These are phyloP conservation scores for Oncorhynchus kisutch DNA, from an alignment of 2,113 vertebrate genomes.

Conservation along the genomic window DNA sequence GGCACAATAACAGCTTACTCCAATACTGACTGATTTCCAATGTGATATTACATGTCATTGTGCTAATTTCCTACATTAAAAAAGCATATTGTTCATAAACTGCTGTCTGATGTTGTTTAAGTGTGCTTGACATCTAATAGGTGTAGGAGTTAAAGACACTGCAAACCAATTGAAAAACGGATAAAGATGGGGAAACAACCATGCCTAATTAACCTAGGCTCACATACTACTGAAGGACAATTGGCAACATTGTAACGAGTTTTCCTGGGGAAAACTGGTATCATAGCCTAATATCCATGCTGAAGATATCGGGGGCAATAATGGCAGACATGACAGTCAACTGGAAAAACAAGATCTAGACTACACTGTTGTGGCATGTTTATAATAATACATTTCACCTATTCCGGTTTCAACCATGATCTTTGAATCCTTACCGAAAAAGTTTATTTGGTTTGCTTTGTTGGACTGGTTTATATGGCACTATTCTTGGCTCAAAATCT, in stretches of 20 bases:
- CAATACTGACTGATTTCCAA: no score
- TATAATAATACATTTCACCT: not conserved
- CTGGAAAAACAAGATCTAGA: not conserved
- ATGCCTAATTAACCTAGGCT: not conserved
- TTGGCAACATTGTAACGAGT: no score
- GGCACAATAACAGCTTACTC: no score
- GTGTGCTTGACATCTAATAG: not conserved
- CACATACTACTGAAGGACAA: not conserved
- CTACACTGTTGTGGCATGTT: not conserved
- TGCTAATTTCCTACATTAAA: no score
- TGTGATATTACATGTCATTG: no score
- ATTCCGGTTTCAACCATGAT: not conserved
- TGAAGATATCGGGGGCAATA: no score
- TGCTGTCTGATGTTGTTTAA: not conserved
- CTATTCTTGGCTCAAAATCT: slow-evolving; percentile 83
- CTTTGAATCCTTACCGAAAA: slow-evolving; percentile 79
- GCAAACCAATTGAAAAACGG: not conserved
- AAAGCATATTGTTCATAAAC: not conserved
- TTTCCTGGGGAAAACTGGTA: not conserved
- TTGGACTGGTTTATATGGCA: slow-evolving; percentile 85
- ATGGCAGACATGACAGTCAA: not conserved
- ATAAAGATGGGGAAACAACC: not conserved
- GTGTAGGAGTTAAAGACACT: not conserved
- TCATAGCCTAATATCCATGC: not conserved
- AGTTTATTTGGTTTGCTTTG: slow-evolving; percentile 84